These are phyloP conservation scores for Monomorium pharaonis DNA, from an alignment of 1,140 invertebrate species.

Conservation along the genomic window DNA sequence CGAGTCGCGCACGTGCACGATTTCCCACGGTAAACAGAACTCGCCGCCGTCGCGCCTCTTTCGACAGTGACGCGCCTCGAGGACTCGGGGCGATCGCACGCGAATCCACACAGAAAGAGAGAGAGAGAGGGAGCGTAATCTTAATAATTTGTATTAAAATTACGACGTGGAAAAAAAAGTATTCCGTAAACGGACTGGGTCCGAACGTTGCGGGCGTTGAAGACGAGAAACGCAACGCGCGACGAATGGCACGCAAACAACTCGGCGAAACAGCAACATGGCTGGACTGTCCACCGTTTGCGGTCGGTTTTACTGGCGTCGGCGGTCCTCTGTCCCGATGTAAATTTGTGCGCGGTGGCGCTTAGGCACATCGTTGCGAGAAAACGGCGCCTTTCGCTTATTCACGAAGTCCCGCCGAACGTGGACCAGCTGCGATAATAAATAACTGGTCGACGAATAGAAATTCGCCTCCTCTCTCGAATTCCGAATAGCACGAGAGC, in stretches of 20 bases:
- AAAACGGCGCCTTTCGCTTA: conserved; percentile 17
- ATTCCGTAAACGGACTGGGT: neutral
- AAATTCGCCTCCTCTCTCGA: conserved; percentile 18
- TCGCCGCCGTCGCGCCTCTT: conserved; percentile 2
- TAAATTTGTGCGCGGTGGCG: conserved; percentile 15
- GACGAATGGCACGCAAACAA: neutral
- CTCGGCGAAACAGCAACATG: neutral
- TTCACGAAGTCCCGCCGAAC: conserved; percentile 25
- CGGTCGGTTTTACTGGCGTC: conserved; percentile 12
- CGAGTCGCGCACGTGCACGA: conserved; percentile 56
- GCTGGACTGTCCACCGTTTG: conserved; percentile 9
- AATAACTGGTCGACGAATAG: conserved; percentile 19
- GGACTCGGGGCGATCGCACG: neutral
- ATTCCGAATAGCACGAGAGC: neutral
- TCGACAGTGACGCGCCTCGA: neutral
- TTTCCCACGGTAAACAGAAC: conserved; percentile 58
- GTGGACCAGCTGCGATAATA: conserved; percentile 35
- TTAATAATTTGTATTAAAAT: neutral
- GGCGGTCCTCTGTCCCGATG: neutral
- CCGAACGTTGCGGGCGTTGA: neutral
- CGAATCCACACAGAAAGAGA: neutral
- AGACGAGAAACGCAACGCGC: neutral
- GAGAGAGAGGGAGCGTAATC: neutral
- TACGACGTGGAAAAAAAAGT: neutral
- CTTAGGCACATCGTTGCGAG: conserved; percentile 11